Evolutionary conservation across 1,140 invertebrate species (phyloP), one percentile per base, ranked within the genome.

Genomic region (Drosophila grimshawi): DNA sequence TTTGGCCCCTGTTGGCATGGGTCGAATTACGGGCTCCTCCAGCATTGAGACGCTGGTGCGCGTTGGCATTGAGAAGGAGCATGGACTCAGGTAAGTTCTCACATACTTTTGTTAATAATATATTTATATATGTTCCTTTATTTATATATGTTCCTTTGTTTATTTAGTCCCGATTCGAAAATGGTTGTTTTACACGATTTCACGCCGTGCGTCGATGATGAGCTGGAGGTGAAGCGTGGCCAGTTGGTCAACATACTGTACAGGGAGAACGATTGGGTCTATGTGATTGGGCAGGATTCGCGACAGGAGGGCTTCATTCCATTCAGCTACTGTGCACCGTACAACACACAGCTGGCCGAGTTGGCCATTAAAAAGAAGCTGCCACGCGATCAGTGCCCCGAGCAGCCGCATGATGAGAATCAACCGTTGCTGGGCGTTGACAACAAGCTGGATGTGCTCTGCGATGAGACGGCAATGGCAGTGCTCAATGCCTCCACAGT

Each of bases 181-280:
- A 98, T 98, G 97, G 96, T 98, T 49, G 97, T 98, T 8, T 93
- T 98, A 8, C 97, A 98, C 92, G 98, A 98, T 91, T 99, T 99
- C 92, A 97, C 96, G 4, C 97, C 98, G 0, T 98, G 97, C 92
- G 97, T 98, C 3, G 97, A 98, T 93, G 97, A 98, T 93, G 98
- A 99, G 92, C 93, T 99, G 37, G 92, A 94, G 92, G 95, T 95
- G 6, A 95, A 95, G 93, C 92, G 95, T 4, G 95, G 95, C 3
- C 95, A 95, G 86, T 95, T 98, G 80, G 97, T 98, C 1, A 98
- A 98, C 93, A 96, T 98, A 60, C 93, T 99, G 61, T 99, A 99
- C 92, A 94, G 97, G 81, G 98, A 99, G 92, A 98, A 98, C 92
- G 98, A 98, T 88, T 99, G 98, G 98, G 97, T 98, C 1, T 98